These are phyloP conservation scores for Melanotaenia duboulayi DNA, from an alignment of 2,113 vertebrate genomes.

Conservation along the genomic window DNA sequence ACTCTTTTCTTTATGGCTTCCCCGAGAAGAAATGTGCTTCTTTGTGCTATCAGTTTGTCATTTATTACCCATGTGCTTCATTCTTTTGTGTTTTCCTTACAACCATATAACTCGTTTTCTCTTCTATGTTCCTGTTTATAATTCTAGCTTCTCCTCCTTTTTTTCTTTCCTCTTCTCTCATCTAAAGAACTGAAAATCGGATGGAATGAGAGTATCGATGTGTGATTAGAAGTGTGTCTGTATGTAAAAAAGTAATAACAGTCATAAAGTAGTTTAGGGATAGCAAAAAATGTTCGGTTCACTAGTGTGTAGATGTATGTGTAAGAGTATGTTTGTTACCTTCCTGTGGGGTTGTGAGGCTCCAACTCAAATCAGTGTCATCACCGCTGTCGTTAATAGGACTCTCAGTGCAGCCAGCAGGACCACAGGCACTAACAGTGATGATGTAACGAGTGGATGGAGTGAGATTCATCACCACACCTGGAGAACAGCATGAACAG, in stretches of 20 bases:
- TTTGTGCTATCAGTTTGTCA: conserved; percentile 21
- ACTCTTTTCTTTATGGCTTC: conserved; percentile 17
- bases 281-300: neutral
- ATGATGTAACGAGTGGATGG: conserved; percentile 88
- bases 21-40: conserved; percentile 13
- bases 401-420: conserved; percentile 89
- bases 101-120: neutral
- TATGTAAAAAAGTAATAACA: neutral
- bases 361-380: conserved; percentile 71
- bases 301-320: neutral
- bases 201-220: conserved; percentile 3
- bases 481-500: conserved; percentile 73
- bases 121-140: neutral
- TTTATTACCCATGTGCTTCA: conserved; percentile 2
- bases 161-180: neutral
- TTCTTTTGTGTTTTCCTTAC: neutral
- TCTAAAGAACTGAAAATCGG: conserved; percentile 17
- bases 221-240: conserved; percentile 12
- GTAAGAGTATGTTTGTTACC: conserved; percentile 87
- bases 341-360: conserved; percentile 93
- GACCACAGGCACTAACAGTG: conserved; percentile 90
- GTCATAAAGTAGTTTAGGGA: conserved; percentile 8
- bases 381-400: conserved; percentile 43
- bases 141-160: neutral
- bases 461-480: conserved; percentile 87